Evolutionary conservation across 2,113 vertebrate genomes (phyloP).

Genomic region (Progne subis): DNA sequence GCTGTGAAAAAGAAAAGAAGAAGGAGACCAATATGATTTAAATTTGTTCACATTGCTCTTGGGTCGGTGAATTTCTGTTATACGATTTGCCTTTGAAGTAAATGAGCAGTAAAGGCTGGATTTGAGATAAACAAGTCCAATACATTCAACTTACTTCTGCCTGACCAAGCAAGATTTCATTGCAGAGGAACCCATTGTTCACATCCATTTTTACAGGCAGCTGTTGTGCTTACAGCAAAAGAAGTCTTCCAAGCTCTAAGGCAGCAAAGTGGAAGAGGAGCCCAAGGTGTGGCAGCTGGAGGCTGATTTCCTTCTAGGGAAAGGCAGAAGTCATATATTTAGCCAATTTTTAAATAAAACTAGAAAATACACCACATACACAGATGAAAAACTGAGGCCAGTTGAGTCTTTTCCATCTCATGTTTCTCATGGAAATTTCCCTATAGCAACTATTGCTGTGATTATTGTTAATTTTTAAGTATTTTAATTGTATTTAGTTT

Average conservation of each 20-base stretch:
- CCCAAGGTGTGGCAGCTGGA: background rate
- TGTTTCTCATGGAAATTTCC: background rate
- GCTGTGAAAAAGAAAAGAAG: background rate
- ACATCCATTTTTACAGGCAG: background rate
- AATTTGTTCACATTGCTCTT: conserved; percentile 51
- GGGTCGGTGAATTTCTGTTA: conserved; percentile 59
- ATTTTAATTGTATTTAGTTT: conserved; percentile 29
- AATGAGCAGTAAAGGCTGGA: conserved; percentile 16
- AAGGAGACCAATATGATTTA: conserved; percentile 36
- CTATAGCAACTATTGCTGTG: conserved; percentile 7
- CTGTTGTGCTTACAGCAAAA: background rate
- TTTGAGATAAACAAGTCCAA: conserved; percentile 16
- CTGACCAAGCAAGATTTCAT: conserved; percentile 25
- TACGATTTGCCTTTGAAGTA: conserved; percentile 37
- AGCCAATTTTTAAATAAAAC: background rate
- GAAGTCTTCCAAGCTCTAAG: background rate
- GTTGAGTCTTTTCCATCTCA: background rate
- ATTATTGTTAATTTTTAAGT: conserved; percentile 12
- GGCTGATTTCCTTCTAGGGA: background rate
- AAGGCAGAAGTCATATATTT: background rate
- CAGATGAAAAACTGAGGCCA: background rate
- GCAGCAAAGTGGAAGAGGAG: background rate
- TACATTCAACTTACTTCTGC: conserved; percentile 22
- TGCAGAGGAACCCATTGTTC: background rate
- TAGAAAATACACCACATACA: background rate